Conservation (phyloP, 2,797 vertebrate genomes). For the Ctenopoma kingsleyae region DNA sequence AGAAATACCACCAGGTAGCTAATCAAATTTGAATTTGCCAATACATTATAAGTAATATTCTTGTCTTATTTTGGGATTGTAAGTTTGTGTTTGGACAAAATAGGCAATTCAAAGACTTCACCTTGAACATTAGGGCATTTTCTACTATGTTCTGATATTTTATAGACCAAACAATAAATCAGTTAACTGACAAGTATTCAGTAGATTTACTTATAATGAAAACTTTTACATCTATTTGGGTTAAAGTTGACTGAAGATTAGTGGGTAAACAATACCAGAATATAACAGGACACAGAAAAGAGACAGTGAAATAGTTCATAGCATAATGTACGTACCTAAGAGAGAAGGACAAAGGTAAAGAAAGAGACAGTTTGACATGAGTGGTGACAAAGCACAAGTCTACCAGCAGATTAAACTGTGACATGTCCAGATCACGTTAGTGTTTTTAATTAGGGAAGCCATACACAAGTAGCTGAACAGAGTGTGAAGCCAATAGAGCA, state of each 20-base stretch:
- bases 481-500: constrained; percentile 58
- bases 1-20: too few relatives aligned
- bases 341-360: constrained; percentile 8
- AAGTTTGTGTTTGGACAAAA: not conserved
- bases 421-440: constrained; percentile 57
- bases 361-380: constrained; percentile 4
- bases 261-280: not conserved
- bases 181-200: not conserved
- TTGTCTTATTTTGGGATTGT: not conserved
- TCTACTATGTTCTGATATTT: not conserved
- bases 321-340: not conserved
- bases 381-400: constrained; percentile 27
- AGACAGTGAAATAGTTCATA: constrained; percentile 5
- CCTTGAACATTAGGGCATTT: not conserved
- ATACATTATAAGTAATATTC: not conserved
- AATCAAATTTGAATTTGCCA: not conserved
- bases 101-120: not conserved
- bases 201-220: not conserved
- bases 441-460: constrained; percentile 57
- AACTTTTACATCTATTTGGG: not conserved
- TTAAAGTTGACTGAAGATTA: not conserved
- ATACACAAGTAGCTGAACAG: constrained; percentile 51
- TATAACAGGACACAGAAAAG: not conserved
- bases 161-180: not conserved
- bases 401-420: constrained; percentile 36